Base-by-base conservation (phyloP, 2,113 vertebrate species). In the Crotalus helleri region DNA sequence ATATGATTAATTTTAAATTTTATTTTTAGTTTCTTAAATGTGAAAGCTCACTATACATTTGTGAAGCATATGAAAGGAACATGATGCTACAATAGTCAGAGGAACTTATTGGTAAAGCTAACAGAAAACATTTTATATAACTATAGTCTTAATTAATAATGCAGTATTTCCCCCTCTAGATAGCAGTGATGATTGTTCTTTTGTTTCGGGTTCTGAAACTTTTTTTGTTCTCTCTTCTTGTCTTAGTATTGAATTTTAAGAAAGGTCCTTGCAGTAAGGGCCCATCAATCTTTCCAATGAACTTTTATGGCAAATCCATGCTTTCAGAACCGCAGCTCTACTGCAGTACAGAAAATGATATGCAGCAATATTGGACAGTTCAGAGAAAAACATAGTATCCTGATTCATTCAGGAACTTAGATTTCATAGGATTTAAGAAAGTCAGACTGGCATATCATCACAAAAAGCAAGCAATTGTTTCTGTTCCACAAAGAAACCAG, bases 161-260 rank as follows among this genome's bases (percentile, higher is more conserved):
- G 85, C 87, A 88, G 64, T 59, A 6, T 89, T 96, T 26, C 91
- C 87, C 54, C 93, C 91, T 85, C 29, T 29, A 33, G 29, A 69
- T 2, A 90, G 55, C 69, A 90, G 57, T 11, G 21, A 33, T 55
- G 33, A 39, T 94, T 85, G 91, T 88, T 55, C 29, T 94, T 93
- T 33, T 24, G 19, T 29, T 86, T 90, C 95, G 96, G 94, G 95
- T 96, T 96, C 97, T 97, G 95, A 96, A 57, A 92, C 57, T 94
- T 90, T 0, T 26, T n/a, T 59, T 24, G 1, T 49, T 92, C 59
- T 81, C 29, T 55, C 61, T 90, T 46, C 64, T 85, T 26, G 21
- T 12, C 55, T 93, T 15, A 0, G 85, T 94, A 91, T 55, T 69
- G 94, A 95, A 95, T 96, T 96, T 95, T 95, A 95, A 95, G 90